Evolutionary conservation across 2,888 invertebrate species (phyloP).

Genomic region (Clitarchus hookeri): DNA sequence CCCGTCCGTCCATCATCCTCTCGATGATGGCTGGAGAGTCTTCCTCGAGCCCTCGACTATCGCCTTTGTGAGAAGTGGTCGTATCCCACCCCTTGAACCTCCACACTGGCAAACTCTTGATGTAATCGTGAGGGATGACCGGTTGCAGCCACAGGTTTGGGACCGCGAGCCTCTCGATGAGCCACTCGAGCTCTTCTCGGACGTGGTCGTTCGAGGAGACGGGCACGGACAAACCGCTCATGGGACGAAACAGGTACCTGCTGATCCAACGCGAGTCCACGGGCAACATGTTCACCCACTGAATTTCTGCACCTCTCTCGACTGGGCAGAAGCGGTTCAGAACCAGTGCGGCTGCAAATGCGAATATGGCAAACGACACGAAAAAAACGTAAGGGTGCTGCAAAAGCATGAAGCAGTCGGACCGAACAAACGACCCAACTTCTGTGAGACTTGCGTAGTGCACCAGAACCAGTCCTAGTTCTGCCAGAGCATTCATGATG

Average conservation of each 20-base stretch:
- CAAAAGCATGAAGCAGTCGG: constrained; percentile 46
- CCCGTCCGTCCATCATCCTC: constrained; percentile 42
- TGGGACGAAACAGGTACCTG: constrained; percentile 50
- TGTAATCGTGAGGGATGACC: constrained; percentile 55
- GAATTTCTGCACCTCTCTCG: constrained; percentile 37
- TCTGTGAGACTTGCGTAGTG: constrained; percentile 51
- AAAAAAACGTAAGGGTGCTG: constrained; percentile 48
- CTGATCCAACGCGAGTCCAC: constrained; percentile 50
- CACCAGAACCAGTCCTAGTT: constrained; percentile 49
- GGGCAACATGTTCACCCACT: constrained; percentile 54
- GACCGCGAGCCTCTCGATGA: constrained; percentile 54
- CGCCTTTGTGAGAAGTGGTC: background rate
- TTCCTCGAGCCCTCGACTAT: background rate
- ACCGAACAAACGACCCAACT: constrained; percentile 47
- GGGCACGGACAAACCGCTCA: constrained; percentile 46
- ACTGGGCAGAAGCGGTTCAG: constrained; percentile 32
- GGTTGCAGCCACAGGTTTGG: constrained; percentile 56
- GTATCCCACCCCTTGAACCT: constrained; percentile 48
- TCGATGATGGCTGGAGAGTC: constrained; percentile 37
- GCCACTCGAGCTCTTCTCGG: constrained; percentile 52
- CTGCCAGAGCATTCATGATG: constrained; percentile 50
- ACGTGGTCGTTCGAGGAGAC: constrained; percentile 48
- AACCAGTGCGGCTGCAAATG: constrained; percentile 41
- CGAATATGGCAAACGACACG: constrained; percentile 48
- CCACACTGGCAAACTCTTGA: constrained; percentile 57